Evolutionary conservation across 2,888 invertebrate species (phyloP).

Genomic region (Troides helena): DNA sequence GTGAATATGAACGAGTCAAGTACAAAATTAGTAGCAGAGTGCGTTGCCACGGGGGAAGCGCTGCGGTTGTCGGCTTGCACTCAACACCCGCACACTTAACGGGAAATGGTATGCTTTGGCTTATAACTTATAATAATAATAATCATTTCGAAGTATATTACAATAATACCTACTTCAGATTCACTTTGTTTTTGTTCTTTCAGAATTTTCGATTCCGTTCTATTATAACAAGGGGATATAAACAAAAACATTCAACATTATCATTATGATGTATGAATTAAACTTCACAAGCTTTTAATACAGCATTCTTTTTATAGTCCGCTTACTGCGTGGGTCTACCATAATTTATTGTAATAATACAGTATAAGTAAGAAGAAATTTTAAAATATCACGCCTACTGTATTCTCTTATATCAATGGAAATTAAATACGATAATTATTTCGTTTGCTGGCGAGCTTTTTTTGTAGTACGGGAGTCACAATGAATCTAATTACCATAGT

Average conservation of each 20-base stretch:
- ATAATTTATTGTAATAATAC: too few species aligned
- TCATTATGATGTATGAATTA: not conserved
- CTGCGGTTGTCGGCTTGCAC: constrained; percentile 4
- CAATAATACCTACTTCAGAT: not conserved
- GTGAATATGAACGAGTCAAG: constrained; percentile 15
- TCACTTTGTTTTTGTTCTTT: too few species aligned
- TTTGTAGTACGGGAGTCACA: constrained; percentile 6
- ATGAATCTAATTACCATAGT: constrained; percentile 11
- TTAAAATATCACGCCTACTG: not conserved
- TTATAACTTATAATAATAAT: not conserved
- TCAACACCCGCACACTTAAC: constrained; percentile 13
- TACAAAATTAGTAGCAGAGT: constrained; percentile 22
- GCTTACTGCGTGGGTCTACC: not conserved
- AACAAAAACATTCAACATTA: not conserved
- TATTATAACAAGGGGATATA: not conserved
- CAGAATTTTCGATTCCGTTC: too few species aligned
- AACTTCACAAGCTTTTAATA: not conserved
- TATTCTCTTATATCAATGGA: not conserved
- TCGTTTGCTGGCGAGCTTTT: constrained; percentile 8
- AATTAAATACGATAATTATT: constrained; percentile 8
- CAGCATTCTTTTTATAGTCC: too few species aligned
- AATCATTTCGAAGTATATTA: not conserved
- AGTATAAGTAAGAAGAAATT: too few species aligned
- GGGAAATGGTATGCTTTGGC: constrained; percentile 11
- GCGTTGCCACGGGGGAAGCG: constrained; percentile 21